Evolutionary conservation across 2,888 invertebrate genomes (phyloP), one percentile per base, ranked within the genome.

Genomic region (Drosophila mayaguana): DNA sequence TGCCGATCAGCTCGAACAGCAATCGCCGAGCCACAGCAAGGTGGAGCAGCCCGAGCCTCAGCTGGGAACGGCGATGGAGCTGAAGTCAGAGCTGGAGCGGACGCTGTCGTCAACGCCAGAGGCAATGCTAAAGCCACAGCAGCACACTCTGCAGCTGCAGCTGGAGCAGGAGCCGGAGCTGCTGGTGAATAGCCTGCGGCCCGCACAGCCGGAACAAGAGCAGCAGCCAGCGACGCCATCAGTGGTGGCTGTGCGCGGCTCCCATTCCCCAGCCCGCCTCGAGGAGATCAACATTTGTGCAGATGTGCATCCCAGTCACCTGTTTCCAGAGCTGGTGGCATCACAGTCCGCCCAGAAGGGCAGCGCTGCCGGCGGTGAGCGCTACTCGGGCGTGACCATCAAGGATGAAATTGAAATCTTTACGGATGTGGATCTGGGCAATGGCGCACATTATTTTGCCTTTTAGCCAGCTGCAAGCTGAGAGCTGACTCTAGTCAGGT

Each of bases 241-340:
- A 14, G 22, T 8, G 5, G n/a, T 11, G 2, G 11, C 43, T 43
- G 16, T 34, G 5, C 72, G 74, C 2, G 68, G 54, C 14, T 83
- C 86, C 0, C 75, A 88, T 46, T 83, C 88, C 1, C 83, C 83
- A 2, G 80, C 86, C 0, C 78, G 36, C 3, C 54, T 86, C 16
- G 63, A 72, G 60, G 16, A 75, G 55, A 32, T 78, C 0, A 61
- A 9, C 46, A 65, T 86, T 16, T 54, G 28, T 28, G 83, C 65
- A 22, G 88, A 88, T 38, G 72, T 83, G 20, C 83, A 83, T 66
- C 53, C 50, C 2, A 36, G 36, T 40, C 11, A n/a, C 16, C 12
- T 32, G 20, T 2, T 3, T 6, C 43, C 14, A 6, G 61, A 63
- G 1, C 6, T 38, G 45, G 1, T 40, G 38, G 40, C 20, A 3